A percentile compares a stretch with the other conserved stretches of the same genome.
Evolutionary conservation across 2,888 invertebrate genomes (phyloP).

Genomic region (Boloria selene): DNA sequence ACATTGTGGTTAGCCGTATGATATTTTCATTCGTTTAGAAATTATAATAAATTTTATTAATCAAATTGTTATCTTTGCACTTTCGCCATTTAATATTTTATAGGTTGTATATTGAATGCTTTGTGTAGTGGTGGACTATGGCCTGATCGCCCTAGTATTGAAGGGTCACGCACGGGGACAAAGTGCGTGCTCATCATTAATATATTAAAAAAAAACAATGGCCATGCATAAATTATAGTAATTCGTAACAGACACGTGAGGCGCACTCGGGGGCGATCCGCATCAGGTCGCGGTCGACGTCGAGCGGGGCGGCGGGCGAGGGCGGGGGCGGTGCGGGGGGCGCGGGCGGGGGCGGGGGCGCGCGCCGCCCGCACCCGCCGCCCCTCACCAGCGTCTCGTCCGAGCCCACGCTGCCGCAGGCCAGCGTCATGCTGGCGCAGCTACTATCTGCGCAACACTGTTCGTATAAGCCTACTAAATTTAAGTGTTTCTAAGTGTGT

Average conservation of each 20-base stretch:
- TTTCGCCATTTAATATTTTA: no score
- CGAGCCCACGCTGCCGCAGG: conserved; percentile 87
- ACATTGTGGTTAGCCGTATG: no score
- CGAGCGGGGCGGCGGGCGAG: conserved; percentile 80
- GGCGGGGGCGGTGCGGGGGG: conserved; percentile 68
- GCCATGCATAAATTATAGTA: background rate
- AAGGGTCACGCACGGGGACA: no score
- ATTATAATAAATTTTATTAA: background rate
- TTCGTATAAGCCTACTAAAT: conserved; percentile 59
- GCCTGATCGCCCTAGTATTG: no score
- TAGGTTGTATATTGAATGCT: no score
- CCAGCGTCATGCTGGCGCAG: conserved; percentile 91
- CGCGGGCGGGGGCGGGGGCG: conserved; percentile 54
- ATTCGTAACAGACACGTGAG: conserved; percentile 58
- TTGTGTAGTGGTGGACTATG: no score
- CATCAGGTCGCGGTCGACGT: conserved; percentile 69
- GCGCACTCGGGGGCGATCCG: conserved; percentile 56
- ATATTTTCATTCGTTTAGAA: background rate
- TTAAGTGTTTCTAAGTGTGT: background rate
- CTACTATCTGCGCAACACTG: conserved; percentile 87
- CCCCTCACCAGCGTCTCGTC: conserved; percentile 89
- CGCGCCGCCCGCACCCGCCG: conserved; percentile 63
- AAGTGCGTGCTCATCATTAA: no score
- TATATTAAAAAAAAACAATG: no score
- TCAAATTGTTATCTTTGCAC: no score